Evolutionary conservation across 2,888 invertebrate genomes (phyloP), one percentile per base, ranked within the genome.

Genomic region (Dicycla oo): DNA sequence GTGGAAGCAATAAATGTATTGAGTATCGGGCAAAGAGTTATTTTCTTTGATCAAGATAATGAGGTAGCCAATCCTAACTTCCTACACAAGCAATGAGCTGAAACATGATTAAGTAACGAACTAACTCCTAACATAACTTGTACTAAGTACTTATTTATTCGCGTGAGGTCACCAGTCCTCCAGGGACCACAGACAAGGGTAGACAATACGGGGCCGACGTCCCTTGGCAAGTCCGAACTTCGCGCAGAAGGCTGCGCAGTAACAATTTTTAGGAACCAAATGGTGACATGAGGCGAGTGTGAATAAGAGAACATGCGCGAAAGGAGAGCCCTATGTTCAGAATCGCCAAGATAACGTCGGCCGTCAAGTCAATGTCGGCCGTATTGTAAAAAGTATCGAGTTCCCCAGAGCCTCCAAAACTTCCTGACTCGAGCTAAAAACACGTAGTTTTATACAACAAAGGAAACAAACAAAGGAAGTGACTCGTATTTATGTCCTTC

Each of bases 371-470:
- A n/a, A n/a, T n/a, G n/a, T n/a, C n/a, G n/a, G n/a, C n/a, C n/a
- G n/a, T n/a, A n/a, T n/a, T n/a, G n/a, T n/a, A 71, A 61, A 77
- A 76, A n/a, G 26, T 34, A 60, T 56, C 53, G 34, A 30, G 30
- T 53, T 77, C 72, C 78, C 54, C 2, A 34, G 78, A 63, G 66
- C 34, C 53, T 67, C 43, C 10, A 20, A 34, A 57, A 77, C 71
- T 60, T 78, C 51, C 78, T 57, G 47, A 3, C 43, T 66, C 47
- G 1, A 53, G 43, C 40, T 54, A 53, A 69, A 78, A 77, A 69
- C 23, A 69, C 43, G 56, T 64, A 56, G 51, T 4, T 34, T 3
- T 0, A 5, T 34, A 30, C 30, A 47, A 69, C 58, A 56, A 67
- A 71, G 15, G 13, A 53, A 69, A 70, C 20, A 63, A 81, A 65